A percentile compares a stretch with the other conserved stretches of the same genome.
Evolutionary conservation across 2,888 invertebrate species (phyloP).

Genomic region (Diplazon laetatorius): DNA sequence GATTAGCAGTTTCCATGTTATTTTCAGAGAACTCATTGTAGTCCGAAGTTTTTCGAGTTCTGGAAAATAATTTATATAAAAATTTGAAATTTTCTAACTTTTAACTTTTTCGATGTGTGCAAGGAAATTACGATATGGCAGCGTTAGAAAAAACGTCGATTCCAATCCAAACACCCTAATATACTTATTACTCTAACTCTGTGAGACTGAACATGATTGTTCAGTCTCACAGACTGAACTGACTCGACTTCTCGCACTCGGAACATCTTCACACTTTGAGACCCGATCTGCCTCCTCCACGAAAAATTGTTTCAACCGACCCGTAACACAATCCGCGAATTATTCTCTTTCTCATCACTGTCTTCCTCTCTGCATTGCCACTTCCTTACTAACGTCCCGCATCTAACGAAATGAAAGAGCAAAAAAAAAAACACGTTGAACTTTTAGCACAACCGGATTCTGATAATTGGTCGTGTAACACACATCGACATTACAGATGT

Average conservation of each 20-base stretch:
- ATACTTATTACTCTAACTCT: too few relatives aligned
- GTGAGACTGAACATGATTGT: background rate
- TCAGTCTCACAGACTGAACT: too few relatives aligned
- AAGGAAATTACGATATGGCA: too few relatives aligned
- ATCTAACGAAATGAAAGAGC: too few relatives aligned
- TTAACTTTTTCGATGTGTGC: too few relatives aligned
- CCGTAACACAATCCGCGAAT: conserved; percentile 28
- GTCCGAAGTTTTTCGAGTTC: too few relatives aligned
- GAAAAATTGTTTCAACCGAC: background rate
- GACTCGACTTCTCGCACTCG: background rate
- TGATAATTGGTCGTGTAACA: conserved; percentile 32
- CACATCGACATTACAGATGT: background rate
- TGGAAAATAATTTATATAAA: too few relatives aligned
- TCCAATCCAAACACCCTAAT: too few relatives aligned
- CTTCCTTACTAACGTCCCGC: conserved; percentile 38
- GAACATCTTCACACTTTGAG: background rate
- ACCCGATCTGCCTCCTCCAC: background rate
- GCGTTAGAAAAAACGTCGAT: too few relatives aligned
- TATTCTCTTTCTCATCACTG: conserved; percentile 13
- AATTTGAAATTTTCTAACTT: too few relatives aligned
- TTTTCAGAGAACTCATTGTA: too few relatives aligned
- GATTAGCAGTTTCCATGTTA: too few relatives aligned
- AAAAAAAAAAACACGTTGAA: background rate
- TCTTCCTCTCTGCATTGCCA: conserved; percentile 15
- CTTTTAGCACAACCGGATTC: conserved; percentile 41